Base-by-base conservation (phyloP, 2,113 vertebrate genomes). In the Sturnus vulgaris region DNA sequence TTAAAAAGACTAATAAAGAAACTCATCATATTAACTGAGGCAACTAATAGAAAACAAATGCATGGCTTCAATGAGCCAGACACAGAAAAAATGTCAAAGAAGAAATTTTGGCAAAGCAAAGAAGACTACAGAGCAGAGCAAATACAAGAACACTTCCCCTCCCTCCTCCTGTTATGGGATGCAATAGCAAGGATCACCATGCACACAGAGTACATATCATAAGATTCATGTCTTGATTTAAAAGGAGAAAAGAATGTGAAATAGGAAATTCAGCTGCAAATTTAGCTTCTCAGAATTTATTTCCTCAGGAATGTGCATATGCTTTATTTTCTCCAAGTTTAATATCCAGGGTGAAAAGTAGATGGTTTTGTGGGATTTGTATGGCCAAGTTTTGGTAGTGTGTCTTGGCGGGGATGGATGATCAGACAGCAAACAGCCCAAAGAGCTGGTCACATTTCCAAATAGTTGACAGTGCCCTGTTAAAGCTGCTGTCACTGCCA, bases 31-130 rank as follows among this genome's bases (percentile, higher is more conserved):
- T 79, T 86, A 91, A 89, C 49, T 20, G 40, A 92, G 57, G 25
- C 49, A 95, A 61, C 77, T 92, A 87, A 93, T 79, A 46, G 30
- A 72, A 96, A 96, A 87, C 73, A 93, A 95, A 92, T 85, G 86
- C 53, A 64, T 14, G 28, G 22, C n/a, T 91, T 53, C 44, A 76
- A 16, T 42, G n/a, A 93, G 69, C 46, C 83, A 91, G 77, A 87
- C 72, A 94, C 0, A 1, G 80, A 90, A 79, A 92, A 93, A 60
- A 91, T 12, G 33, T 44, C 82, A 88, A 40, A 56, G 44, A 90
- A 75, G 52, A 81, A n/a, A 75, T 83, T 88, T 86, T 88, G 86
- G 47, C 71, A 91, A 75, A 44, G 44, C 56, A 78, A 77, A 82
- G 61, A 60, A 1, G 24, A 70, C 56, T 83, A 71, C 71, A 80